Evolutionary conservation across 1,140 invertebrate genomes (phyloP).

Genomic region (Maniola jurtina): DNA sequence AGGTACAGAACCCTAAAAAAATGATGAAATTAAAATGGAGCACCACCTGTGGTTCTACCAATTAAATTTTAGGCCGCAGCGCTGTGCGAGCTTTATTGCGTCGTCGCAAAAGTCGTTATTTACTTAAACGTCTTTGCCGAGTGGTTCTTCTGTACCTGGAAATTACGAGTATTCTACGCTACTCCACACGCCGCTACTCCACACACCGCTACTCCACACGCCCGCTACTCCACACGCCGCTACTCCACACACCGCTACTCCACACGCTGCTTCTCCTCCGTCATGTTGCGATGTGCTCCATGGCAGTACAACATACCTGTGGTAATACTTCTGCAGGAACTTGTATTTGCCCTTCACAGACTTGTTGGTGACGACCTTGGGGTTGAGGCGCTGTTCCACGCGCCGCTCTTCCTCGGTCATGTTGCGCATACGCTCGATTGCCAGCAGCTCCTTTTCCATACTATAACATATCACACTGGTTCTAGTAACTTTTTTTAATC

Average conservation of each 20-base stretch:
- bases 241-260: constrained; percentile 81
- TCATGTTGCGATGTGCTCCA: constrained; percentile 86
- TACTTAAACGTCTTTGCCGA: too few relatives aligned
- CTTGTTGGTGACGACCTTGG: constrained; percentile 96
- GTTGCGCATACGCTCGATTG: constrained; percentile 94
- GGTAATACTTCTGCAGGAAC: constrained; percentile 99
- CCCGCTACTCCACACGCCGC: too few relatives aligned
- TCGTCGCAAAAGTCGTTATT: too few relatives aligned
- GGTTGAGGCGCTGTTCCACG: constrained; percentile 94
- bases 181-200: constrained; percentile 61
- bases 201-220: too few relatives aligned
- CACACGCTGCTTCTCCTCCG: constrained; percentile 93
- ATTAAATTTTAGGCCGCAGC: too few relatives aligned
- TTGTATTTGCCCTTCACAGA: constrained; percentile 99
- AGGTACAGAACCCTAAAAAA: too few relatives aligned
- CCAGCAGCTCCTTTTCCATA: constrained; percentile 91
- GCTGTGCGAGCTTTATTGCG: too few relatives aligned
- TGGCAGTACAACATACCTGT: constrained; percentile 77
- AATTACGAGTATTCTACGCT: too few relatives aligned
- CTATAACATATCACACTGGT: constrained; percentile 35
- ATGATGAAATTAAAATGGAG: too few relatives aligned
- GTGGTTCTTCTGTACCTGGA: too few relatives aligned
- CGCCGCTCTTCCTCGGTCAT: constrained; percentile 98
- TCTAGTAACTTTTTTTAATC: neutral
- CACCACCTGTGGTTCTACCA: too few relatives aligned